Evolutionary conservation across 2,797 vertebrate species (phyloP).

Genomic region (Rhinophrynus dorsalis): DNA sequence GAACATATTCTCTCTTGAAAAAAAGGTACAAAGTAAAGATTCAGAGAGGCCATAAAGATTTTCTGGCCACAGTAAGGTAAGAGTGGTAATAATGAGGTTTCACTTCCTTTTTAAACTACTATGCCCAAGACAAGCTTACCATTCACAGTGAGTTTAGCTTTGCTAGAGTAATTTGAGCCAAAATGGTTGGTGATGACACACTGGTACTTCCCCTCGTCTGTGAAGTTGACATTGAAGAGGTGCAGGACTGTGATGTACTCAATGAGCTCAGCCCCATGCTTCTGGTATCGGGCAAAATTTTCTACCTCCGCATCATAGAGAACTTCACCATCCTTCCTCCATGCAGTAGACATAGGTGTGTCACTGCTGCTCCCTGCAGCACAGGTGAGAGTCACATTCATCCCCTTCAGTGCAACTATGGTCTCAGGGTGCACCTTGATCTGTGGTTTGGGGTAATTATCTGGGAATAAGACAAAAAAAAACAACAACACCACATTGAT

Average conservation of each 20-base stretch:
- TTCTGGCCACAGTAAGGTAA: no score
- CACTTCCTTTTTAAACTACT: no score
- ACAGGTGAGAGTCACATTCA: constrained; percentile 72
- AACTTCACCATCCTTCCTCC: constrained; percentile 76
- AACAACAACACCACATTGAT: constrained; percentile 1
- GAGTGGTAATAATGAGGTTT: no score
- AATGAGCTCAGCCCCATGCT: constrained; percentile 64
- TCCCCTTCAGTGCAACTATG: constrained; percentile 66
- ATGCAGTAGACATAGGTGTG: constrained; percentile 70
- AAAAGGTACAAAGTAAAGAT: no score
- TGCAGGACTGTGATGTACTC: constrained; percentile 74
- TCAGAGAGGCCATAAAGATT: no score
- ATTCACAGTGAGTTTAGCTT: constrained; percentile 79
- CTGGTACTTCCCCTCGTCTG: constrained; percentile 81
- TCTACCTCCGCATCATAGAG: constrained; percentile 70
- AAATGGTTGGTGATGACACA: constrained; percentile 80
- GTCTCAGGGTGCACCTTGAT: constrained; percentile 73
- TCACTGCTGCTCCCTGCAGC: constrained; percentile 76
- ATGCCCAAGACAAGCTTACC: constrained; percentile 72
- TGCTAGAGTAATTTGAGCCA: constrained; percentile 79
- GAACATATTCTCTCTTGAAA: no score
- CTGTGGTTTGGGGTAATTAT: constrained; percentile 77
- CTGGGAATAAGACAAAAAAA: constrained; percentile 58
- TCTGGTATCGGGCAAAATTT: constrained; percentile 73
- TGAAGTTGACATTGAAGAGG: constrained; percentile 77